Conservation (phyloP, 2,797 vertebrate species). For the Melanotaenia pygmaea region DNA sequence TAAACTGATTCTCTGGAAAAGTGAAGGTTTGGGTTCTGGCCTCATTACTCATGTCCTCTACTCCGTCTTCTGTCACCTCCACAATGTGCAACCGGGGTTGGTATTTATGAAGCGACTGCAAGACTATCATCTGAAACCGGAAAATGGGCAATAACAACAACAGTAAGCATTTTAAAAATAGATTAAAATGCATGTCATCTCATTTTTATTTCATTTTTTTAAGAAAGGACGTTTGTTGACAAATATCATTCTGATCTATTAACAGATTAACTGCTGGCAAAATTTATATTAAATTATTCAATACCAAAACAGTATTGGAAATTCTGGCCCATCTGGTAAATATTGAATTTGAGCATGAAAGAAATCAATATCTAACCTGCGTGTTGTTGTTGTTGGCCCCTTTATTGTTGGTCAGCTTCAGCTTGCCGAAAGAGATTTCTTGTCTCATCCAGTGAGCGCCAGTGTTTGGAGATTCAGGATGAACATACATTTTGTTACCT, state of each 20-base stretch:
- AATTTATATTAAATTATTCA: background rate
- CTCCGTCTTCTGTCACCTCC: conserved; percentile 96
- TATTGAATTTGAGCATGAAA: background rate
- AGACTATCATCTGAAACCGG: conserved; percentile 92
- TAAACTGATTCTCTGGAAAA: conserved; percentile 97
- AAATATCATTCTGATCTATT: background rate
- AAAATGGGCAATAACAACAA: conserved; percentile 13
- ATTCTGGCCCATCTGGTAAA: background rate
- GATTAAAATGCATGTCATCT: background rate
- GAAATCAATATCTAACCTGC: conserved; percentile 84
- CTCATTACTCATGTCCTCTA: conserved; percentile 94
- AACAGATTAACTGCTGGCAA: background rate
- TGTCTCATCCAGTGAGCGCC: conserved; percentile 99
- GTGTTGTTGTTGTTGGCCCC: conserved; percentile 97
- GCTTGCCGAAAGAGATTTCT: conserved; percentile 97
- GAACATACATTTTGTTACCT: conserved; percentile 98
- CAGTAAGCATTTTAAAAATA: background rate
- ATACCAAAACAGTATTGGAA: background rate
- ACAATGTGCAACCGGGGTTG: conserved; percentile 97
- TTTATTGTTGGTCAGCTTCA: conserved; percentile 98
- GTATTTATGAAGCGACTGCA: conserved; percentile 97
- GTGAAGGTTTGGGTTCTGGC: conserved; percentile 96
- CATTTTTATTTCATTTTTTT: background rate
- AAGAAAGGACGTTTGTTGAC: background rate
- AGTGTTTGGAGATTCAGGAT: conserved; percentile 97